A percentile compares a stretch with the other conserved stretches of the same genome.
Conservation (phyloP, 2,888 invertebrate species). For the Volucella zonaria region DNA sequence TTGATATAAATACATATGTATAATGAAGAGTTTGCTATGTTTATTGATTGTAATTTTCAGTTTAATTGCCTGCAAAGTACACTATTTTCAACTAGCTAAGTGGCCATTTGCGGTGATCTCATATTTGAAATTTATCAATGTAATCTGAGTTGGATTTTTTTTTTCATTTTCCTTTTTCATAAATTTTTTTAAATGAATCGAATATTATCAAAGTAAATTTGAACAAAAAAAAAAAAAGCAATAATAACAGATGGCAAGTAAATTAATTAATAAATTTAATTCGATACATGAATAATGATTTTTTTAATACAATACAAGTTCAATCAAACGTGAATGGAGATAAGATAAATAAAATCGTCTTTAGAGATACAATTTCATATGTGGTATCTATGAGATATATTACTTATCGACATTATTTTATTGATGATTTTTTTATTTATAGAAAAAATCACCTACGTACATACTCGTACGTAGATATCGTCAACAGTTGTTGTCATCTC, state of each 20-base stretch:
- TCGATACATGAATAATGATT: conserved; percentile 23
- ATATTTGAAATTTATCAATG: conserved; percentile 19
- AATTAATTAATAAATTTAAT: conserved; percentile 33
- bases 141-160: not conserved
- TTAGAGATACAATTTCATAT: not conserved
- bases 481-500: too few species aligned
- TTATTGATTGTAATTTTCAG: conserved; percentile 58
- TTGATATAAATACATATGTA: not conserved
- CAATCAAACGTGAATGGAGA: conserved; percentile 31
- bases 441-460: too few species aligned
- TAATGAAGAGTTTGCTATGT: conserved; percentile 32
- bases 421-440: too few species aligned
- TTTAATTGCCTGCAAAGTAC: conserved; percentile 46
- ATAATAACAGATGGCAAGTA: not conserved
- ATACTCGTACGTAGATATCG: too few species aligned
- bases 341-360: conserved; percentile 27
- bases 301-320: conserved; percentile 18
- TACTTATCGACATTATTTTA: too few species aligned
- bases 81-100: conserved; percentile 29
- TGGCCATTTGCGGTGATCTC: conserved; percentile 50
- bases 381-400: too few species aligned
- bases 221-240: not conserved
- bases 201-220: not conserved
- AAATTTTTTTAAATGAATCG: conserved; percentile 8
- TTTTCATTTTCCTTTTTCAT: not conserved